Evolutionary conservation across 2,113 vertebrate species (phyloP).

Genomic region (Gasterosteus nipponicus): DNA sequence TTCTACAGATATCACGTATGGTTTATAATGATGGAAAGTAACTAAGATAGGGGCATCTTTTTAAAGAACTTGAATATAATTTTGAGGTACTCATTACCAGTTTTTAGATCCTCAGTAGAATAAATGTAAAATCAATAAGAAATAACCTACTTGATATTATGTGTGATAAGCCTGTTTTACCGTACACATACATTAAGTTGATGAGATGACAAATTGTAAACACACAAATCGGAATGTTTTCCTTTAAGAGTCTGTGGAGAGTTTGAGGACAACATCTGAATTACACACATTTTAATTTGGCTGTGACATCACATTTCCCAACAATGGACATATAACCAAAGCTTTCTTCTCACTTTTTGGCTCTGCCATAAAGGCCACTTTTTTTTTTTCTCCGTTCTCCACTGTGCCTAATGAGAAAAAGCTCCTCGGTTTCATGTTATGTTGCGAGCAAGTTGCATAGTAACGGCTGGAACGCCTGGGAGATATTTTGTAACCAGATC

Average conservation of each 20-base stretch:
- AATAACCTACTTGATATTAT: background rate
- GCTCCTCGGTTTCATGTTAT: conserved; percentile 56
- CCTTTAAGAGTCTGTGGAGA: background rate
- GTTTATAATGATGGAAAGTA: background rate
- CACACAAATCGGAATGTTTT: background rate
- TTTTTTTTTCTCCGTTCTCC: conserved; percentile 17
- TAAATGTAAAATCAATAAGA: background rate
- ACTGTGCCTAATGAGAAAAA: conserved; percentile 64
- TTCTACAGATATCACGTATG: background rate
- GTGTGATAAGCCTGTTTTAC: background rate
- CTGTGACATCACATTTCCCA: conserved; percentile 28
- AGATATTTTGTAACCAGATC: conserved; percentile 73
- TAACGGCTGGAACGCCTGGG: conserved; percentile 57
- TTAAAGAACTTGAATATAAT: background rate
- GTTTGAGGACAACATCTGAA: background rate
- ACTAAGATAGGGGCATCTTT: no score
- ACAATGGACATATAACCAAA: conserved; percentile 20
- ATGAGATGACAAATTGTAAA: background rate
- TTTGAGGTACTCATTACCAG: background rate
- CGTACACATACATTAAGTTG: background rate
- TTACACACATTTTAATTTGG: conserved; percentile 34
- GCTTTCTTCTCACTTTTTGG: conserved; percentile 31
- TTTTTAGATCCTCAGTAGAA: background rate
- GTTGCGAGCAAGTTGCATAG: conserved; percentile 64
- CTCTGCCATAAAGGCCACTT: conserved; percentile 15